Evolutionary conservation across 1,140 invertebrate species (phyloP).

Genomic region (Battus philenor): DNA sequence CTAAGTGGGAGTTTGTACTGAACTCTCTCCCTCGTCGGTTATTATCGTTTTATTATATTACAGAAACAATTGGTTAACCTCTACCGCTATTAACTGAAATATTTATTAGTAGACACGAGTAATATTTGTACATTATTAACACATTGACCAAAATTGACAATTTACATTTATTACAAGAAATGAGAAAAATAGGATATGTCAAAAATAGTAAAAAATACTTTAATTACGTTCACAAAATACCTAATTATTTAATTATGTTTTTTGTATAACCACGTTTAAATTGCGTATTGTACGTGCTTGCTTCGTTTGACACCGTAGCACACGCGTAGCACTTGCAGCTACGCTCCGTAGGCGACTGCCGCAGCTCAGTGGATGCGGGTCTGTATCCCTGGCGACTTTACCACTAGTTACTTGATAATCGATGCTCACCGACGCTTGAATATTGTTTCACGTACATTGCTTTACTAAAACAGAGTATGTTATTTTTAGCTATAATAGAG

Average conservation of each 20-base stretch:
- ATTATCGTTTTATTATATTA: slow-evolving; percentile 12
- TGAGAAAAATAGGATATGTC: neutral
- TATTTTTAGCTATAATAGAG: too few species aligned
- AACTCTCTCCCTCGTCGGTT: slow-evolving; percentile 1
- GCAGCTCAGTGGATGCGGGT: slow-evolving; percentile 33
- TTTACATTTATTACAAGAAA: too few species aligned
- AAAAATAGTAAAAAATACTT: neutral
- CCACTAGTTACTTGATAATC: slow-evolving; percentile 8
- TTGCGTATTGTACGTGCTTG: slow-evolving; percentile 19
- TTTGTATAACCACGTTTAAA: neutral
- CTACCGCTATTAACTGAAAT: neutral
- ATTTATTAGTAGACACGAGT: too few species aligned
- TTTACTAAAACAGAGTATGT: neutral
- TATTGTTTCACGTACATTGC: slow-evolving; percentile 4
- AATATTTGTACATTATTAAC: too few species aligned
- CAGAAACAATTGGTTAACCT: slow-evolving; percentile 7
- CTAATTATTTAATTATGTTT: too few species aligned
- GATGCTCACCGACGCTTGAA: neutral
- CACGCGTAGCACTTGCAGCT: slow-evolving; percentile 41
- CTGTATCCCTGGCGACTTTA: slow-evolving; percentile 18
- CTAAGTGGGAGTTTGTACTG: slow-evolving; percentile 1
- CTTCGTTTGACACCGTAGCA: slow-evolving; percentile 33
- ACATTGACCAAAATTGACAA: too few species aligned
- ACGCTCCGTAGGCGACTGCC: slow-evolving; percentile 59
- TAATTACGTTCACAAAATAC: too few species aligned